A percentile compares a stretch with the other conserved stretches of the same genome.
These are phyloP conservation scores for Hanleya hanleyi DNA, from an alignment of 2,888 invertebrate genomes.

Conservation along the genomic window DNA sequence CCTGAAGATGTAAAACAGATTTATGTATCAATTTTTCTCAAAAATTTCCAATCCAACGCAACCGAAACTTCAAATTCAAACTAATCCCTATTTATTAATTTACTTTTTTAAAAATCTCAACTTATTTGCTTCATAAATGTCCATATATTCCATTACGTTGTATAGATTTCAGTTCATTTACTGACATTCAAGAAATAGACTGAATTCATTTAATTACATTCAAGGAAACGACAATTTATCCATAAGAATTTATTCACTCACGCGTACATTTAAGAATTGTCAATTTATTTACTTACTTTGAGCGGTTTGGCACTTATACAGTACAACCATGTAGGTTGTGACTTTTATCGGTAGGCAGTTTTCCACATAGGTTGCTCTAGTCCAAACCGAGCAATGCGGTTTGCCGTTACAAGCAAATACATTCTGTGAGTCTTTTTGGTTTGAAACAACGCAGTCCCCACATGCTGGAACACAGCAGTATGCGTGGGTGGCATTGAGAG, in stretches of 20 bases:
- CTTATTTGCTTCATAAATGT: too few relatives aligned
- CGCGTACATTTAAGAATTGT: too few relatives aligned
- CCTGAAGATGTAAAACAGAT: not conserved
- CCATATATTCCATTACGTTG: too few relatives aligned
- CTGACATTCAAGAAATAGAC: too few relatives aligned
- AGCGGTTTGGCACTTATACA: not conserved
- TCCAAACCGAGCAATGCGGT: not conserved
- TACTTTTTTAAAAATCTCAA: too few relatives aligned
- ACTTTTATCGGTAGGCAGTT: not conserved
- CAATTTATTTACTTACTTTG: not conserved
- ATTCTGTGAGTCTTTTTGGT: not conserved
- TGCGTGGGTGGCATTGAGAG: not conserved
- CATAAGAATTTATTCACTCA: too few relatives aligned
- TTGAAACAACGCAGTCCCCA: not conserved
- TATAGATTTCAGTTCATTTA: too few relatives aligned
- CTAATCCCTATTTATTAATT: too few relatives aligned
- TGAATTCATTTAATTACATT: too few relatives aligned
- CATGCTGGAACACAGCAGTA: not conserved
- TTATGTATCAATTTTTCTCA: not conserved
- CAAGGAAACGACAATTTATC: too few relatives aligned
- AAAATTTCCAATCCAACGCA: not conserved
- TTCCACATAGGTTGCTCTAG: not conserved
- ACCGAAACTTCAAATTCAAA: too few relatives aligned
- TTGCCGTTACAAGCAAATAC: constrained; percentile 2
- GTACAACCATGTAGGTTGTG: not conserved